Evolutionary conservation across 2,888 invertebrate species (phyloP).

Genomic region (Orgyia antiqua): DNA sequence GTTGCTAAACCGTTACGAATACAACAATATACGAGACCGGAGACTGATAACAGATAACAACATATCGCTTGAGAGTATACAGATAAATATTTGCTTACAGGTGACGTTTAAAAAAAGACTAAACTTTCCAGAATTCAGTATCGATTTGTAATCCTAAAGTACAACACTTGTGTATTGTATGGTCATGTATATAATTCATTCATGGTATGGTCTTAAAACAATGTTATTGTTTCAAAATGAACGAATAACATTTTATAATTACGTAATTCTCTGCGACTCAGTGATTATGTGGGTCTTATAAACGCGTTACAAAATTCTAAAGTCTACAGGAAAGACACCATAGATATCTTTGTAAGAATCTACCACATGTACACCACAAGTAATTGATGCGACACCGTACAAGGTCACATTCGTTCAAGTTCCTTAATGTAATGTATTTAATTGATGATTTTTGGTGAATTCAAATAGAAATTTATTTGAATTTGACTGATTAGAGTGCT

Average conservation of each 20-base stretch:
- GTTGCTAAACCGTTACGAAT: conserved; percentile 14
- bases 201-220: too few relatives aligned
- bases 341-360: conserved; percentile 14
- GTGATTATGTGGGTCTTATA: conserved; percentile 51
- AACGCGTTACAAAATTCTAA: conserved; percentile 49
- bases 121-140: background rate
- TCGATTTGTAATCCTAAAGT: too few relatives aligned
- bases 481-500: too few relatives aligned
- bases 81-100: conserved; percentile 21
- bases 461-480: too few relatives aligned
- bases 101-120: background rate
- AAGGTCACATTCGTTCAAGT: too few relatives aligned
- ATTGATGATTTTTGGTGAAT: too few relatives aligned
- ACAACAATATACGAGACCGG: conserved; percentile 23
- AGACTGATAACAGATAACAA: conserved; percentile 29
- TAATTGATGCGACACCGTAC: too few relatives aligned
- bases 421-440: too few relatives aligned
- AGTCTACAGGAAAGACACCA: conserved; percentile 28
- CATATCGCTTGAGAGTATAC: conserved; percentile 21
- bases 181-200: too few relatives aligned
- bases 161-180: too few relatives aligned
- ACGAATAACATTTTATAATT: conserved; percentile 27
- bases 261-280: conserved; percentile 39
- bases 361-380: too few relatives aligned
- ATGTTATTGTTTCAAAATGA: conserved; percentile 22